phyloP scores from a whole-genome alignment of 2,113 vertebrate genomes.

The Amphiprion ocellaris region DNA sequence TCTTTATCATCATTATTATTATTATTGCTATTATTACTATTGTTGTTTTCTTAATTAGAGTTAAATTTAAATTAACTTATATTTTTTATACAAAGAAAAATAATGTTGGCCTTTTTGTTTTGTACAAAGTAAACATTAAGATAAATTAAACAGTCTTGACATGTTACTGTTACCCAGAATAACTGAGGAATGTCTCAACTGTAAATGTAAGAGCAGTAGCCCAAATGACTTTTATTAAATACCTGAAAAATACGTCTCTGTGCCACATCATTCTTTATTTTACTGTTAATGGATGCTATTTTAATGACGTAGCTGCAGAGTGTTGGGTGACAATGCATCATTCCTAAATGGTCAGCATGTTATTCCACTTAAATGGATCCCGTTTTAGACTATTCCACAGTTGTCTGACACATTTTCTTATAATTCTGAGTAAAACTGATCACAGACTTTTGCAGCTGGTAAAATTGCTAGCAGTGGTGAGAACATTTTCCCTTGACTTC shows the following conservation, averaged over 20 bases:
- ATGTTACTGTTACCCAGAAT: slow-evolving; percentile 84
- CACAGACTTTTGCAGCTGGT: background rate
- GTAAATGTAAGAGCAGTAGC: slow-evolving; percentile 86
- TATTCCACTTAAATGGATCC: no score
- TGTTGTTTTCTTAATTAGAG: slow-evolving; percentile 89
- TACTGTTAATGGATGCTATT: background rate
- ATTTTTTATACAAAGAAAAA: slow-evolving; percentile 89
- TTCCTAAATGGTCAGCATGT: no score
- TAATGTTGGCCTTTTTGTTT: slow-evolving; percentile 86
- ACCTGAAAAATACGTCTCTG: slow-evolving; percentile 67
- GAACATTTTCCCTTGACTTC: background rate
- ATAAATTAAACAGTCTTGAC: slow-evolving; percentile 82
- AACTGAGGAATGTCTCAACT: slow-evolving; percentile 86
- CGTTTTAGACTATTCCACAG: no score
- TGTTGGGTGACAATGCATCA: no score
- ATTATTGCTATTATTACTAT: slow-evolving; percentile 84
- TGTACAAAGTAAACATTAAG: slow-evolving; percentile 86
- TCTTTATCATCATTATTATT: slow-evolving; percentile 80
- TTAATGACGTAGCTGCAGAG: no score
- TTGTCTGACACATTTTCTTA: background rate
- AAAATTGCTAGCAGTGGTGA: background rate
- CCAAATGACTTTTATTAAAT: slow-evolving; percentile 88
- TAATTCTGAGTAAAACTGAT: background rate
- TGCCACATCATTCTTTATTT: slow-evolving; percentile 16
- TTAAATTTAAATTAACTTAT: slow-evolving; percentile 90